Percentiles rank a stretch among this genome's conserved stretches.
These are phyloP conservation scores for Euwallacea fornicatus DNA, from an alignment of 1,140 invertebrate genomes.

Conservation along the genomic window DNA sequence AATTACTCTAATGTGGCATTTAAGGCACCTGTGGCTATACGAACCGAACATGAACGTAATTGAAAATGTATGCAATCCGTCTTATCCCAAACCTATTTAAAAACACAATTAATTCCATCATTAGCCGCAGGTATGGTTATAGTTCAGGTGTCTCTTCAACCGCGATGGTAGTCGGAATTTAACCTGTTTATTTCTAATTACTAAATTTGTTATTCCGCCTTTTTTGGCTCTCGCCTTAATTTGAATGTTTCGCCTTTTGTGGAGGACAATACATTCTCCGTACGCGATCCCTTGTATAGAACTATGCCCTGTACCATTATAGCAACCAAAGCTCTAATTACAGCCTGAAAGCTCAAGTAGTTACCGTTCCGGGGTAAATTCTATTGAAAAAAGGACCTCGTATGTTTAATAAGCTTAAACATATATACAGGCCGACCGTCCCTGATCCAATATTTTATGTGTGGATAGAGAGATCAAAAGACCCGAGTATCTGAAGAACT, in stretches of 20 bases:
- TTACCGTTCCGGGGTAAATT: not conserved
- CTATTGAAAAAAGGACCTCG: slow-evolving; percentile 10
- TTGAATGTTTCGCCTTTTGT: not conserved
- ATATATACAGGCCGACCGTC: not conserved
- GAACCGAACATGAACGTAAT: no score
- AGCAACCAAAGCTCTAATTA: no score
- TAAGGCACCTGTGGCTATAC: no score
- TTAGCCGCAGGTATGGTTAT: slow-evolving; percentile 12
- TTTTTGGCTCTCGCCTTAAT: not conserved
- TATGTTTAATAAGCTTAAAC: slow-evolving; percentile 23
- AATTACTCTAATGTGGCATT: no score
- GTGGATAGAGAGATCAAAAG: slow-evolving; percentile 34
- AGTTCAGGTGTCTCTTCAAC: slow-evolving; percentile 21
- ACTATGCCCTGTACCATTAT: not conserved
- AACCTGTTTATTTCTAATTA: slow-evolving; percentile 17
- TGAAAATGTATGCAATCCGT: not conserved
- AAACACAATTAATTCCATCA: slow-evolving; percentile 23
- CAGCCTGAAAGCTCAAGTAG: no score
- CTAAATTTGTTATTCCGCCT: slow-evolving; percentile 15
- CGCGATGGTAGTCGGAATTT: slow-evolving; percentile 11
- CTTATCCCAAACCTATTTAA: slow-evolving; percentile 13
- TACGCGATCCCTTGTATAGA: no score
- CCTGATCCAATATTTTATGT: slow-evolving; percentile 32
- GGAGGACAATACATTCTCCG: no score
- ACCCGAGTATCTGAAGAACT: slow-evolving; percentile 17